phyloP scores from a whole-genome alignment of 2,797 vertebrate species.

The Trichosurus vulpecula region DNA sequence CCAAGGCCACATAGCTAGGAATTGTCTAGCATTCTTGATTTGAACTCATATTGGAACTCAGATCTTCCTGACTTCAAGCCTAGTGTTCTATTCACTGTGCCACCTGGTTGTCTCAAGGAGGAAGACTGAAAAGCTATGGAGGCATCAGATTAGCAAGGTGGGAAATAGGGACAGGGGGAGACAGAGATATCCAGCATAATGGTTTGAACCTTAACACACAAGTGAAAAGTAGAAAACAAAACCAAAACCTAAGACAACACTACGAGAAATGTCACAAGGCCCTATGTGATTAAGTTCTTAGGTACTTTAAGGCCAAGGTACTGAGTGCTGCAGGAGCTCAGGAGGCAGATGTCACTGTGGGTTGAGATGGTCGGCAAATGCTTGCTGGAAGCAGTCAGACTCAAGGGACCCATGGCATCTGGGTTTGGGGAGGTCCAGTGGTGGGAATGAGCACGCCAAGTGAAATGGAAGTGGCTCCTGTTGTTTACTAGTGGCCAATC shows the following conservation, averaged over 20 bases:
- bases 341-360: too few relatives aligned
- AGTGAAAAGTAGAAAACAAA: too few relatives aligned
- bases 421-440: too few relatives aligned
- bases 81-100: not conserved
- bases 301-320: too few relatives aligned
- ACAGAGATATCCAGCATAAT: not conserved
- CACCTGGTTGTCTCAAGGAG: not conserved
- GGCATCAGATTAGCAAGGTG: not conserved
- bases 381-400: too few relatives aligned
- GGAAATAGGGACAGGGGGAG: not conserved
- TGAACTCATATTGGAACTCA: not conserved
- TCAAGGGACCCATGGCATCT: too few relatives aligned
- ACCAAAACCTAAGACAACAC: too few relatives aligned
- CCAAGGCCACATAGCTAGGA: accelerated
- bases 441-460: not conserved
- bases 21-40: not conserved
- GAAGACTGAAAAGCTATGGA: not conserved
- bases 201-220: not conserved
- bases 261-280: too few relatives aligned
- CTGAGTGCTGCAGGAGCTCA: too few relatives aligned
- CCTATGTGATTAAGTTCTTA: too few relatives aligned
- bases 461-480: not conserved
- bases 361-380: too few relatives aligned
- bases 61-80: too few relatives aligned
- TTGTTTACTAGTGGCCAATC: not conserved